Evolutionary conservation across 2,888 invertebrate species (phyloP).

Genomic region (Trachelus troglodyta): DNA sequence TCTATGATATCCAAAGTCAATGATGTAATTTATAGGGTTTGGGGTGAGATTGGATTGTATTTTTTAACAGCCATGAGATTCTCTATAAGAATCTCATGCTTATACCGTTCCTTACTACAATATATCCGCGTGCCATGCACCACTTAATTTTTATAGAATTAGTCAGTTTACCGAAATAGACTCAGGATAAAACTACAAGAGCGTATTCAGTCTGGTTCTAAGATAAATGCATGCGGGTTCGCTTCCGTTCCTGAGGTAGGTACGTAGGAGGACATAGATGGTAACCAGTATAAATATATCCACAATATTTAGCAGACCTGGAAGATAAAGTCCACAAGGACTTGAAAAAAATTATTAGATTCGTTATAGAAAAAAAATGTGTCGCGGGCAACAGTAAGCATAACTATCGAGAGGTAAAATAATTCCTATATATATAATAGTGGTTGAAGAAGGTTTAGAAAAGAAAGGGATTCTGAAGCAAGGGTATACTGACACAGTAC

Average conservation of each 20-base stretch:
- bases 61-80: neutral
- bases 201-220: neutral
- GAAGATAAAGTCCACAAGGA: neutral
- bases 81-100: neutral
- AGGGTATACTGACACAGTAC: neutral
- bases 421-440: neutral
- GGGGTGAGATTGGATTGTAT: neutral
- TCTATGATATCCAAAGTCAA: neutral
- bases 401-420: neutral
- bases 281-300: neutral
- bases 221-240: neutral
- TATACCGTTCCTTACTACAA: neutral
- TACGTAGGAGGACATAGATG: neutral
- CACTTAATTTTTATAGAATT: neutral
- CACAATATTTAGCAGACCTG: neutral
- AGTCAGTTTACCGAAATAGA: neutral
- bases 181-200: neutral
- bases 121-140: too few species aligned
- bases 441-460: neutral
- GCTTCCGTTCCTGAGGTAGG: neutral
- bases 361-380: too few species aligned
- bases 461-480: neutral
- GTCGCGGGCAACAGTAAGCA: neutral
- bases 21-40: neutral
- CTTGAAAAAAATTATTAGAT: neutral